These are phyloP conservation scores for Phoxinus dragarum DNA, from an alignment of 2,797 vertebrate species.

Conservation along the genomic window DNA sequence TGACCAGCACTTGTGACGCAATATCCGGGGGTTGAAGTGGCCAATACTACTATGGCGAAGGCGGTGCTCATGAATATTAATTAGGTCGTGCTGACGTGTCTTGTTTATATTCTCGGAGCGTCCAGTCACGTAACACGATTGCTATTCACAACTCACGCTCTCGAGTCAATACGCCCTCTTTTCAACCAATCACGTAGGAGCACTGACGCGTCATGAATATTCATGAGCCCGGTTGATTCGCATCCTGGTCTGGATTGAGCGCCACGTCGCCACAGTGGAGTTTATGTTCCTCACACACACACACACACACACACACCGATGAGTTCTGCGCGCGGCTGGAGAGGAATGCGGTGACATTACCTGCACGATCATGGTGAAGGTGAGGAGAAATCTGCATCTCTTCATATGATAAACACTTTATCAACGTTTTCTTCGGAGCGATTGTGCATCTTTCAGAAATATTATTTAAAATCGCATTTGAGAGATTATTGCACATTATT, in stretches of 20 bases:
- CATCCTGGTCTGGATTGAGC: conserved; percentile 3
- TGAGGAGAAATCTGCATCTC: conserved; percentile 54
- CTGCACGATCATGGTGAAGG: conserved; percentile 77
- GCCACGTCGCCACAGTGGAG: conserved; percentile 77
- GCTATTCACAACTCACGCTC: neutral
- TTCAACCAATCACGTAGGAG: neutral
- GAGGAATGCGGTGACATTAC: neutral
- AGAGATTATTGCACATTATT: neutral
- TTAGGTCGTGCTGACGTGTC: rapidly evolving
- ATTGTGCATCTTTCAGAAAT: neutral
- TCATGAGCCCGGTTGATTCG: neutral
- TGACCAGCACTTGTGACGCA: conserved; percentile 53
- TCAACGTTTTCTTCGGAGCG: neutral
- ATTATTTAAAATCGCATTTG: neutral
- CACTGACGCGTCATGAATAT: conserved; percentile 9
- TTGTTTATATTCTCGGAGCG: neutral
- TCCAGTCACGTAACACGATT: neutral
- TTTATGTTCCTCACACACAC: neutral
- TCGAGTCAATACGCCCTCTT: neutral
- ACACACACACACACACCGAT: neutral
- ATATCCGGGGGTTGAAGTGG: conserved; percentile 49
- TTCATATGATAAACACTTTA: neutral
- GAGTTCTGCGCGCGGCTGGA: neutral
- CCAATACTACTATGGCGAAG: neutral
- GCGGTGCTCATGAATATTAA: conserved; percentile 18